phyloP scores from a whole-genome alignment of 2,113 vertebrate species.

The Calyptommatus sinebrachiatus region DNA sequence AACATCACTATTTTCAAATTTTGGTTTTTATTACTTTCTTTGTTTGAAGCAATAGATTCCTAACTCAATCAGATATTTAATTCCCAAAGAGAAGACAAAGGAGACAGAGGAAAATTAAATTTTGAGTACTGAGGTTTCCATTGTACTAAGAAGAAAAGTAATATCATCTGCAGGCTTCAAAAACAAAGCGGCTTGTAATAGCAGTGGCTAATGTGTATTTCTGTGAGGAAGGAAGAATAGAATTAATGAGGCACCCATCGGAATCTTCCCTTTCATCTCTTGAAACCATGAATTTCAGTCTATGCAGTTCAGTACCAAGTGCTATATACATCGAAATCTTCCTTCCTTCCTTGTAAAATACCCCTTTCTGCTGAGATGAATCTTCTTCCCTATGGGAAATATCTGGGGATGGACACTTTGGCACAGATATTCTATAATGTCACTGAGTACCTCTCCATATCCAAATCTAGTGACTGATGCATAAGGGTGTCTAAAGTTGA shows the following conservation, averaged over 20 bases:
- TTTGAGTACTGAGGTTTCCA: background rate
- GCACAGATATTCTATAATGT: no score
- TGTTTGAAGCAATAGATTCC: background rate
- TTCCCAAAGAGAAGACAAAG: background rate
- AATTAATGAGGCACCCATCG: background rate
- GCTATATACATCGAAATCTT: background rate
- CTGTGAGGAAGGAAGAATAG: no score
- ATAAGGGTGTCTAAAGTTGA: no score
- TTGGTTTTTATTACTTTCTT: background rate
- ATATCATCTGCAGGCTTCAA: background rate
- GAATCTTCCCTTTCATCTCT: background rate
- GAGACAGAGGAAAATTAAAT: background rate
- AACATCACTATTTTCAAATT: no score
- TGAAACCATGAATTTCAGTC: background rate
- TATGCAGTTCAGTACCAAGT: background rate
- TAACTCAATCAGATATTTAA: background rate
- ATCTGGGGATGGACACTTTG: no score
- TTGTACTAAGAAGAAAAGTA: background rate
- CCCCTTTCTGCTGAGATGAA: background rate
- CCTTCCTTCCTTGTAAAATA: background rate
- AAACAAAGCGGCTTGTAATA: background rate
- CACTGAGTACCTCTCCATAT: no score
- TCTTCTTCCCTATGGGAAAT: background rate
- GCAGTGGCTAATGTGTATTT: no score
- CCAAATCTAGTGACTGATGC: no score